Conservation (phyloP, 1,140 invertebrate species). For the Eriosoma lanigerum region DNA sequence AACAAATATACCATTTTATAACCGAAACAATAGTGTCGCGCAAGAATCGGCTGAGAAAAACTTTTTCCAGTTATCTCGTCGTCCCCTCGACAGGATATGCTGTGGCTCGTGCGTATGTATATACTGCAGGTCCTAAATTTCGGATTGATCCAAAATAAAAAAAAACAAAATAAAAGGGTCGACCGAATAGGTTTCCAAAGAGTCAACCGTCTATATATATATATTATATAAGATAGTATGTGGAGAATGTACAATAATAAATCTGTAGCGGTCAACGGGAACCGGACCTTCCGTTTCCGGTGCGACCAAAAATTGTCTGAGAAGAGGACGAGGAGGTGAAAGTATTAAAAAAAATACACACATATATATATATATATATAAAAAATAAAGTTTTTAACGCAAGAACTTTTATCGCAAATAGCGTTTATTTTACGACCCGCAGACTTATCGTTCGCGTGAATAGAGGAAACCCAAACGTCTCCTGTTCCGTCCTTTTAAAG, state of each 20-base stretch:
- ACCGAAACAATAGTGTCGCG: slow-evolving; percentile 39
- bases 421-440: slow-evolving; percentile 38
- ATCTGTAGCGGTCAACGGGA: slow-evolving; percentile 45
- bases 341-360: slow-evolving; percentile 34
- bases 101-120: neutral
- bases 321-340: slow-evolving; percentile 23
- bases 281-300: slow-evolving; percentile 50
- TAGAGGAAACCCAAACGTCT: slow-evolving; percentile 35
- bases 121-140: neutral
- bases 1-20: slow-evolving; percentile 49
- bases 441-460: slow-evolving; percentile 31
- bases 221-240: neutral
- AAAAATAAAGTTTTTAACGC: slow-evolving; percentile 48
- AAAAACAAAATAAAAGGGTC: too few species aligned
- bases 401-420: slow-evolving; percentile 45
- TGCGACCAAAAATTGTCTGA: slow-evolving; percentile 7
- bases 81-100: slow-evolving; percentile 14
- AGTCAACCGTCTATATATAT: slow-evolving; percentile 16
- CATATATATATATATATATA: slow-evolving; percentile 12
- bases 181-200: slow-evolving; percentile 27
- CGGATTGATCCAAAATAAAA: slow-evolving; percentile 13
- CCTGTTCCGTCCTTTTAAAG: slow-evolving; percentile 25
- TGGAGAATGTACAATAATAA: slow-evolving; percentile 36
- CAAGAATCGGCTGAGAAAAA: slow-evolving; percentile 19
- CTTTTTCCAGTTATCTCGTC: slow-evolving; percentile 46